Base-by-base conservation (phyloP, 2,113 vertebrate genomes). In the Poeciliopsis turrubarensis region DNA sequence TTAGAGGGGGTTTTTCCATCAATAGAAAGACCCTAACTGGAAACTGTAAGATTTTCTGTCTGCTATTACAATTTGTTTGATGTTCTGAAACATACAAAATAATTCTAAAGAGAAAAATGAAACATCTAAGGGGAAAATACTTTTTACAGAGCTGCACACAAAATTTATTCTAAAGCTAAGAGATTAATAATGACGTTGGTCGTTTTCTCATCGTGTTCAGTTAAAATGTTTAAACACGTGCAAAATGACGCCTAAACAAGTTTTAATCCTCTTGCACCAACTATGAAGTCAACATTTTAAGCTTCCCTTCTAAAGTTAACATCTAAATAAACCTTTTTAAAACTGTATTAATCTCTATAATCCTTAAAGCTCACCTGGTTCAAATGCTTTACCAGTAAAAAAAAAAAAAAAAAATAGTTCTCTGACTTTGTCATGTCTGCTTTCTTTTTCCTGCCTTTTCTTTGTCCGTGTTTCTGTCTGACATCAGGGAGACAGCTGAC, bases 401-500 rank as follows among this genome's bases (percentile, higher is more conserved):
- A 37, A 11, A 37, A 12, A 37, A 37, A 10, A 11, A 37, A 37
- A 37, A 37, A 69, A 79, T 51, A 80, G 41, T 71, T 57, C 29
- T 77, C 6, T 82, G 74, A 82, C 81, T 29, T 84, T 39, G 80
- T 37, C 70, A 15, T 86, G 72, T 88, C 71, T 84, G 64, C 85
- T 85, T 83, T 81, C 83, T 75, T 82, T 31, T 72, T 83, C 72
- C 61, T 67, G 37, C 72, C 65, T 80, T 80, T 79, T 79, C 68
- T 80, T 44, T 78, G 74, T 89, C 77, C 75, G 2, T 86, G 74
- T 83, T 68, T 89, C 78, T 73, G 64, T 75, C 81, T 77, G 22
- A 71, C 81, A 86, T 17, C 88, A 98, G 97, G 97, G 90, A 96
- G 97, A 85, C 97, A 98, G 95, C 91, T 98, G 93, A 98, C 97